Percentiles rank a stretch among this genome's conserved stretches.
phyloP scores from a whole-genome alignment of 2,113 vertebrate species.

The Ptyas mucosa region DNA sequence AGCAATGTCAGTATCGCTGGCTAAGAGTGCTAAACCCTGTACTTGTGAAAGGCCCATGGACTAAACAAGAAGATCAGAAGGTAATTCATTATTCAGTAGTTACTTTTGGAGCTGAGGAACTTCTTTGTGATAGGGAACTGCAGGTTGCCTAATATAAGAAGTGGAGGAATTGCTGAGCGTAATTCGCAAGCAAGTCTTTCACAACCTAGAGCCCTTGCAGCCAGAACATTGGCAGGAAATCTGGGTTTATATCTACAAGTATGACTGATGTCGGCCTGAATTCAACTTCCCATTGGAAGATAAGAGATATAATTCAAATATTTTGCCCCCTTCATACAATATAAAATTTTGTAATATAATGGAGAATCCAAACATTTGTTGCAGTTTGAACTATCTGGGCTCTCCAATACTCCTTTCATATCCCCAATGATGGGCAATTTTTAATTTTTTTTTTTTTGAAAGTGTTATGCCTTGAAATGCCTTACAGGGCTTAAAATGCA shows the following conservation, averaged over 20 bases:
- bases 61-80: slow-evolving; percentile 97
- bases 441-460: background rate
- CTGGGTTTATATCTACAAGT: background rate
- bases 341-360: background rate
- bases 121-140: background rate
- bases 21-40: slow-evolving; percentile 93
- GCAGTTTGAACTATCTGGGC: background rate
- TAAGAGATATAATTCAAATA: background rate
- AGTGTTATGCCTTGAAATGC: background rate
- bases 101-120: background rate
- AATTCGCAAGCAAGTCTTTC: background rate
- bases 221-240: background rate
- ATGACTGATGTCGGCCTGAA: background rate
- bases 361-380: background rate
- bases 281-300: background rate
- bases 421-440: background rate
- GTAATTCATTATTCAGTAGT: slow-evolving; percentile 56
- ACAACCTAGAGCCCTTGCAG: background rate
- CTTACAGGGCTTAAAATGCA: background rate
- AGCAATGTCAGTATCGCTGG: slow-evolving; percentile 97
- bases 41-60: slow-evolving; percentile 96
- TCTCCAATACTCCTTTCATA: background rate
- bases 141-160: background rate
- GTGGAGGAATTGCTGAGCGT: background rate
- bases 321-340: background rate